A percentile compares a stretch with the other conserved stretches of the same genome.
Conservation (phyloP, 2,113 vertebrate species). For the Lepidothrix coronata region DNA sequence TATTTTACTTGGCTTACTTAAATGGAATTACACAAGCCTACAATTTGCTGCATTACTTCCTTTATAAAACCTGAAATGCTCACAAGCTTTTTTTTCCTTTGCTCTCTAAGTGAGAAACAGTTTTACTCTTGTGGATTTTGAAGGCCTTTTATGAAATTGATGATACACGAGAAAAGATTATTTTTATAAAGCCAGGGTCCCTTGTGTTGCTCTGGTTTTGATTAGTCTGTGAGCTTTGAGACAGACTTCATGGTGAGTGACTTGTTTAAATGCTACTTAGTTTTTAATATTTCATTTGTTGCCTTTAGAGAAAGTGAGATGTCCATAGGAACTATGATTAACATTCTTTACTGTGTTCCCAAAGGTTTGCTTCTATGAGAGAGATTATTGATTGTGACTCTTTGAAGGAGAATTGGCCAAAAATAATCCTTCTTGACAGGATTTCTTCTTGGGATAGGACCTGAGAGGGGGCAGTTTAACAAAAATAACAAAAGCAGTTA, state of each 20-base stretch:
- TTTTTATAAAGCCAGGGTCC: constrained; percentile 48
- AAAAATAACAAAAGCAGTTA: constrained; percentile 42
- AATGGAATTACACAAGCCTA: constrained; percentile 17
- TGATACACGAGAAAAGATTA: constrained; percentile 34
- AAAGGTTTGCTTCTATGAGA: constrained; percentile 33
- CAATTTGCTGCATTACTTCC: constrained; percentile 33
- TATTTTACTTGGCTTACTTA: constrained; percentile 29
- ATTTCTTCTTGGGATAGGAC: constrained; percentile 39
- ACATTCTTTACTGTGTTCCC: background rate
- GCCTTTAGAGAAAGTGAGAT: constrained; percentile 53
- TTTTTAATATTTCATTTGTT: constrained; percentile 60
- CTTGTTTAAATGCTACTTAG: constrained; percentile 59
- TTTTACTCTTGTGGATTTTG: constrained; percentile 50
- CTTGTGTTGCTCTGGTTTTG: constrained; percentile 33
- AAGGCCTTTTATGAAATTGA: constrained; percentile 60
- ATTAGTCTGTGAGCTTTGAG: constrained; percentile 34
- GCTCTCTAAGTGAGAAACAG: constrained; percentile 4
- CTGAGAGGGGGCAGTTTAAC: constrained; percentile 17
- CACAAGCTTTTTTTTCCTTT: background rate
- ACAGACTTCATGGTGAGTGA: constrained; percentile 32
- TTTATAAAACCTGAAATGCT: constrained; percentile 28
- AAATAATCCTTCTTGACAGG: constrained; percentile 59
- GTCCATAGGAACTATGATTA: constrained; percentile 8
- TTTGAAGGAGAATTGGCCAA: constrained; percentile 50
- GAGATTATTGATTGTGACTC: constrained; percentile 52